Evolutionary conservation across 2,888 invertebrate genomes (phyloP), one percentile per base, ranked within the genome.

Genomic region (Octonoba sinensis): DNA sequence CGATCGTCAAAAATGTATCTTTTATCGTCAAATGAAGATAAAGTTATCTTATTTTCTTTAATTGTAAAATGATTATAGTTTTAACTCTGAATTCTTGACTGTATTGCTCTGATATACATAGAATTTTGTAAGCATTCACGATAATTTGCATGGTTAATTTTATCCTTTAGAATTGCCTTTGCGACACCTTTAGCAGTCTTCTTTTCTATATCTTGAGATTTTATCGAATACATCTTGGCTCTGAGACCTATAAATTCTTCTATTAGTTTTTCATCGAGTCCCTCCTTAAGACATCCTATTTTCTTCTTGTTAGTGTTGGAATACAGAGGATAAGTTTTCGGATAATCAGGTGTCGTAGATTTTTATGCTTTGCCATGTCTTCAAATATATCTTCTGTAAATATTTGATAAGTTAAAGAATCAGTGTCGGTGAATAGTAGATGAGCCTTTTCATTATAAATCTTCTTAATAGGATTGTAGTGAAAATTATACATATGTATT

Each of bases 261-360:
- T 59, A 86, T 85, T n/a, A 85, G 84, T 24, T 46, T 59, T 13
- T 85, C 85, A 70, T 86, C 85, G n/a, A 85, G 67, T 84, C 87
- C 87, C 79, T 87, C 87, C 84, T 88, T 88, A 70, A 87, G 84
- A 65, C 86, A 86, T 4, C 87, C 87, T 22, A 87, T 47, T 22
- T 85, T 85, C 82, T 87, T 87, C 66, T 87, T 87, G 83, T 88
- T 87, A 13, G 67, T n/a, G 27, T 36, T 18, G 20, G 46, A 64
- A 8, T 66, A 72, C 47, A 67, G 65, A 74, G 85, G 77, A 16
- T 86, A 60, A 20, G 27, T 47, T 75, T 73, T 64, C 3, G 86
- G 86, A 85, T 87, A 88, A 59, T 87, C 85, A 57, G 0, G 86
- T 86, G 72, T 86, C 86, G 57, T 85, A 87, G 12, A 74, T 13